Percentiles rank a stretch among this genome's conserved stretches.
These are phyloP conservation scores for Leuciscus idus DNA, from an alignment of 2,113 vertebrate genomes.

Conservation along the genomic window DNA sequence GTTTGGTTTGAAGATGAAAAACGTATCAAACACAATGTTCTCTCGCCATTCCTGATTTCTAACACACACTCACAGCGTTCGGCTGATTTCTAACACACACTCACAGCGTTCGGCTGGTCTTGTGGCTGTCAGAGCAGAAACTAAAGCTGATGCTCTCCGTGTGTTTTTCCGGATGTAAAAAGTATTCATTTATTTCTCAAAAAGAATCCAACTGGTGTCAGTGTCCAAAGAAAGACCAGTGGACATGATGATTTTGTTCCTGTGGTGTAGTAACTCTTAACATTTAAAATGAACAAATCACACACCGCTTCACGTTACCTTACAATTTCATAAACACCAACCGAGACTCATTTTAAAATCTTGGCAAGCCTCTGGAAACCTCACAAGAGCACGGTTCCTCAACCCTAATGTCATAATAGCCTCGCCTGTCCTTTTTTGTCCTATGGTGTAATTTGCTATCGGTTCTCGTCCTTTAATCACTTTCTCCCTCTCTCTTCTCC, in stretches of 20 bases:
- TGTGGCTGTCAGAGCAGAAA: too few species aligned
- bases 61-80: too few species aligned
- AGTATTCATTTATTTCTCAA: too few species aligned
- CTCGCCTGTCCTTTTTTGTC: conserved; percentile 28
- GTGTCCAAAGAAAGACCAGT: not conserved
- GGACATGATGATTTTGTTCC: conserved; percentile 16
- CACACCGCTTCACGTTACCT: not conserved
- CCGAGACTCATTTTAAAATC: not conserved
- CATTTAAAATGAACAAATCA: not conserved
- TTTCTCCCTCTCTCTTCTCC: conserved; percentile 23
- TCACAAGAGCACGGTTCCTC: conserved; percentile 7
- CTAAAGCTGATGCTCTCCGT: too few species aligned
- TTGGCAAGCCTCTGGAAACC: conserved; percentile 12
- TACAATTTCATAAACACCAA: conserved; percentile 11
- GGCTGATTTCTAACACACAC: too few species aligned
- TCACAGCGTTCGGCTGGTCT: too few species aligned
- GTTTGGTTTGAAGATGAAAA: too few species aligned
- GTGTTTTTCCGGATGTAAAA: too few species aligned
- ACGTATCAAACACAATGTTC: too few species aligned
- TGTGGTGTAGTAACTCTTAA: not conserved
- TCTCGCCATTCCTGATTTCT: too few species aligned
- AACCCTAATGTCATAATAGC: conserved; percentile 18
- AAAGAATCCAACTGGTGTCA: not conserved
- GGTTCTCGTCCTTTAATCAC: conserved; percentile 70
- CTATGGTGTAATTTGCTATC: conserved; percentile 66